Percentiles rank a stretch among this genome's conserved stretches.
These are phyloP conservation scores for Typhlichthys subterraneus DNA, from an alignment of 2,797 vertebrate species.

Conservation along the genomic window DNA sequence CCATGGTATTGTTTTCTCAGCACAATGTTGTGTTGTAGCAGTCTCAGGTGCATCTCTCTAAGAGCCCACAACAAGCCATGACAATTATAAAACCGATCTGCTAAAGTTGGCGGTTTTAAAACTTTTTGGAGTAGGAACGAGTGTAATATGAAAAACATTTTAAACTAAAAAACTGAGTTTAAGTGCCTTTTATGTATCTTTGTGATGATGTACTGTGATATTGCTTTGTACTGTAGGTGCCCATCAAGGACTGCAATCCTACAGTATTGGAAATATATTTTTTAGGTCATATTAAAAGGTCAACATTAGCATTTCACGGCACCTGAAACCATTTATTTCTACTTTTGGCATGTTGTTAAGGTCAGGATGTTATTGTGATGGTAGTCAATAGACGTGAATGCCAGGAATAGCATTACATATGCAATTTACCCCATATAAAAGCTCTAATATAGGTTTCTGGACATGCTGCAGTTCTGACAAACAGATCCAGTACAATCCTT, in stretches of 20 bases:
- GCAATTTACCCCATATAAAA: not conserved
- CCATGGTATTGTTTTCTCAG: slow-evolving; percentile 52
- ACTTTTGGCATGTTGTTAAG: slow-evolving; percentile 6
- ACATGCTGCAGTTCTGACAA: not conserved
- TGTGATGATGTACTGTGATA: too few relatives aligned
- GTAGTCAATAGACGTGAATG: not conserved
- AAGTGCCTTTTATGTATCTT: too few relatives aligned
- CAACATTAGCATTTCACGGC: slow-evolving; percentile 18
- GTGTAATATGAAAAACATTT: too few relatives aligned
- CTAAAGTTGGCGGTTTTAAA: too few relatives aligned
- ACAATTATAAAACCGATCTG: slow-evolving; percentile 62
- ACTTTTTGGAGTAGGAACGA: too few relatives aligned
- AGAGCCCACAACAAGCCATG: slow-evolving; percentile 41
- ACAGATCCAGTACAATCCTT: not conserved
- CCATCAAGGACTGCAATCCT: not conserved
- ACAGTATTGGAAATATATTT: not conserved
- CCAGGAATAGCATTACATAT: not conserved
- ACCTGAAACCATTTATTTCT: slow-evolving; percentile 4
- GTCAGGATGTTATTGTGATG: slow-evolving; percentile 2
- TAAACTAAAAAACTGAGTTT: too few relatives aligned
- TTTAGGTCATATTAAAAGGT: slow-evolving; percentile 8
- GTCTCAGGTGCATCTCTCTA: slow-evolving; percentile 54
- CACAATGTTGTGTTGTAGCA: slow-evolving; percentile 38
- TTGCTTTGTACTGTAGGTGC: not conserved
- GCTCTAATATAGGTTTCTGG: not conserved